Evolutionary conservation across 2,797 vertebrate species (phyloP).

Genomic region (Tokudaia muenninki): DNA sequence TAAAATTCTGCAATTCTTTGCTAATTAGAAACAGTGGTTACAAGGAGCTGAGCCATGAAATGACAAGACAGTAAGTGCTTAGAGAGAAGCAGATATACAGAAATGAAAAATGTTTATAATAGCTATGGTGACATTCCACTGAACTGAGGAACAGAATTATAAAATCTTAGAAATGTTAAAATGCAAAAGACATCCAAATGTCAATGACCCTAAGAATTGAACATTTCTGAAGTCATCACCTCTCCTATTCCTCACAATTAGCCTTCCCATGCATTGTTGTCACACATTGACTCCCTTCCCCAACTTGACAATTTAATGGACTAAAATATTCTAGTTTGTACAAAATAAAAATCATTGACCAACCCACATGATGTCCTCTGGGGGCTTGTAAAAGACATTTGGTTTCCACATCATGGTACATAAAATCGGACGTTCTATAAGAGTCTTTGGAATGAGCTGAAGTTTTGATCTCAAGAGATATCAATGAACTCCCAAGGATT

Average conservation of each 20-base stretch:
- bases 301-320: background rate
- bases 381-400: background rate
- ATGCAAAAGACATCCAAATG: slow-evolving; percentile 21
- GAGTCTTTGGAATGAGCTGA: background rate
- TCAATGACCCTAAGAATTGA: slow-evolving; percentile 5
- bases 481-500: background rate
- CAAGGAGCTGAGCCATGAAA: background rate
- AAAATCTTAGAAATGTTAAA: background rate
- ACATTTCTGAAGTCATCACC: background rate
- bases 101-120: background rate
- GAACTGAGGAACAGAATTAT: background rate
- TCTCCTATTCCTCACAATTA: slow-evolving; percentile 24
- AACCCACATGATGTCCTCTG: background rate
- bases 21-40: background rate
- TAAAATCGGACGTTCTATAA: background rate
- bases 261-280: background rate
- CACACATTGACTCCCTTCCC: background rate
- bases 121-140: background rate
- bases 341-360: slow-evolving; percentile 11
- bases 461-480: background rate
- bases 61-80: background rate
- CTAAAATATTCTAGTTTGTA: background rate
- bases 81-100: background rate
- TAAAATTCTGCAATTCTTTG: background rate
- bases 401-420: background rate